Evolutionary conservation across 2,797 vertebrate species (phyloP).

Genomic region (Pristis pectinata): DNA sequence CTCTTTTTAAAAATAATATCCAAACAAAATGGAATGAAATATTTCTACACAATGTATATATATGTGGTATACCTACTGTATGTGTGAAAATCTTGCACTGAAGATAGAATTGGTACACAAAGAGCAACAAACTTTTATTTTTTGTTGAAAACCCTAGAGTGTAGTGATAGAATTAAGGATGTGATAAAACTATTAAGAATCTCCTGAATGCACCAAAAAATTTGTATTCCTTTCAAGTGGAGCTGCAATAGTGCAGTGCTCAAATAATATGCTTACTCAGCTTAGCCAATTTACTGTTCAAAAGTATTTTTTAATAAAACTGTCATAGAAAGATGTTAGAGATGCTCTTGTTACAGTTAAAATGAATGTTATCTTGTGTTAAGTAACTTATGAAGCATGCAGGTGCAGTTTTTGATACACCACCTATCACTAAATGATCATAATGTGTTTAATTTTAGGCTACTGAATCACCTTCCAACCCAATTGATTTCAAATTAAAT

Average conservation of each 20-base stretch:
- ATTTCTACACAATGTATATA: neutral
- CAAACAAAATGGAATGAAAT: neutral
- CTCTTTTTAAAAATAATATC: neutral
- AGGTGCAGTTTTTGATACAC: neutral
- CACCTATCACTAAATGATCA: neutral
- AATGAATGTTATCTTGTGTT: neutral
- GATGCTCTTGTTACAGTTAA: neutral
- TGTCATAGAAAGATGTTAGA: neutral
- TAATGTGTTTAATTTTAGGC: neutral
- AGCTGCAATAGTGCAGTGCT: neutral
- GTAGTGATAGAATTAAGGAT: neutral
- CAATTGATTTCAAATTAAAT: neutral
- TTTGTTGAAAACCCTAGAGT: neutral
- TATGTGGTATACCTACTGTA: neutral
- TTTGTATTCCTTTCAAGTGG: neutral
- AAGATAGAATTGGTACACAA: too few relatives aligned
- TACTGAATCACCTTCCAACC: neutral
- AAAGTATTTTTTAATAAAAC: neutral
- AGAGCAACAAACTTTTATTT: neutral
- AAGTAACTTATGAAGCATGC: neutral
- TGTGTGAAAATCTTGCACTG: neutral
- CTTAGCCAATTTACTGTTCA: neutral
- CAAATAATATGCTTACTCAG: neutral
- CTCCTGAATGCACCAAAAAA: neutral
- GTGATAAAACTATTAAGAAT: neutral